Conservation (phyloP, 30 jellyfish, hydroid and myxozoan genomes). For the Cassiopea andromeda region DNA sequence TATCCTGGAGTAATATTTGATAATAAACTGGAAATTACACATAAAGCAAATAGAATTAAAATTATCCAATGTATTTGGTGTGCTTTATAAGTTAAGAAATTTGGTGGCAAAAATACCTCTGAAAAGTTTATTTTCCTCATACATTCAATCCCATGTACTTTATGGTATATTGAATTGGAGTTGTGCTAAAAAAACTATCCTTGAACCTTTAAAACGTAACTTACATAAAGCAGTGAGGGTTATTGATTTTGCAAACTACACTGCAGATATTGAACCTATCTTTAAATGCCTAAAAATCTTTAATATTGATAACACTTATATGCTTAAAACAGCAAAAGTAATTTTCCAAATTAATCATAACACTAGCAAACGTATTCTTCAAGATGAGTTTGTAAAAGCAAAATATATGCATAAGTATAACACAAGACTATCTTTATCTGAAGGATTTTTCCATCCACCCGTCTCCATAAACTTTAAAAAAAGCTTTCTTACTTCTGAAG, state of each 20-base stretch:
- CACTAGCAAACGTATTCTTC: no score
- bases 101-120: constrained; percentile 9
- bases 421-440: no score
- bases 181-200: constrained; percentile 44
- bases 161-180: constrained; percentile 45
- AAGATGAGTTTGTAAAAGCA: no score
- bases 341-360: no score
- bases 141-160: no score
- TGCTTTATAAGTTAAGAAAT: constrained; percentile 21
- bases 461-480: no score
- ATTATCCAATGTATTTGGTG: constrained; percentile 28
- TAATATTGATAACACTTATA: constrained; percentile 23
- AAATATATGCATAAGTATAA: no score
- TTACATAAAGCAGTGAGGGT: constrained; percentile 55
- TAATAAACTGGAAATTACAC: no score
- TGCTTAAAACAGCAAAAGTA: no score
- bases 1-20: no score
- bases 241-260: constrained; percentile 33
- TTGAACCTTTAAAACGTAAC: constrained; percentile 39
- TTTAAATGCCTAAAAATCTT: constrained; percentile 27
- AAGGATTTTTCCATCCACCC: no score
- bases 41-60: neutral
- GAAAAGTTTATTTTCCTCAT: constrained; percentile 7
- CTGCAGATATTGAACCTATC: constrained; percentile 36
- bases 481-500: no score